Percentiles rank a stretch among this genome's conserved stretches.
Conservation (phyloP, 1,140 invertebrate species). For the Trachymyrmex cornetzi region DNA sequence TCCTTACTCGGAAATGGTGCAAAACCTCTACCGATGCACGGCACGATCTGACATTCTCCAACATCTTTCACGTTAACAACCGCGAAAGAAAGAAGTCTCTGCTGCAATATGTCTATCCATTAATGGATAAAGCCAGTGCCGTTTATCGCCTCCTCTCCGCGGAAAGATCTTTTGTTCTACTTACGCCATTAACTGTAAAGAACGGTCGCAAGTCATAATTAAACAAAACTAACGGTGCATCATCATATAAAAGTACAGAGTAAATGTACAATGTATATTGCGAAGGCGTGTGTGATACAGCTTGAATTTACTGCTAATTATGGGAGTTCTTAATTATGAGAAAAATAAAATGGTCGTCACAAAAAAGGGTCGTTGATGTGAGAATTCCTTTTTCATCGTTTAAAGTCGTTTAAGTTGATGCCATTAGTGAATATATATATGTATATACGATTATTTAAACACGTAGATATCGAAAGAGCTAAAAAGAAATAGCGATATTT, state of each 20-base stretch:
- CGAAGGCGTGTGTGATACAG: not conserved
- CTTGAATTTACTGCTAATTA: conserved; percentile 23
- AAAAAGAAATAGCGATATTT: conserved; percentile 1
- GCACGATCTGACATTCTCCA: conserved; percentile 31
- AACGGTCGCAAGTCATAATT: conserved; percentile 58
- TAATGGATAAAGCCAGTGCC: conserved; percentile 51
- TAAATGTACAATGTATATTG: conserved; percentile 4
- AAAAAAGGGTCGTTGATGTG: not conserved
- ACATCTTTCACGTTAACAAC: conserved; percentile 27
- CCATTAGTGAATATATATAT: not conserved
- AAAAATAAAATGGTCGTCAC: not conserved
- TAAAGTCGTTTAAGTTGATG: not conserved
- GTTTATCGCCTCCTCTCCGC: conserved; percentile 21
- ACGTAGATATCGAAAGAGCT: not conserved
- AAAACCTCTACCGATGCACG: not conserved
- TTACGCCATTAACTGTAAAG: conserved; percentile 54
- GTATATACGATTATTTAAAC: not conserved
- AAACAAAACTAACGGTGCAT: conserved; percentile 57
- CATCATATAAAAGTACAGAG: not conserved
- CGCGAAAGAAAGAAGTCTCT: not conserved
- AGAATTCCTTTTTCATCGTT: not conserved
- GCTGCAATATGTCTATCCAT: conserved; percentile 1
- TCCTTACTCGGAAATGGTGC: conserved; percentile 18
- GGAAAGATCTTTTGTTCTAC: conserved; percentile 60
- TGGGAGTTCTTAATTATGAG: conserved; percentile 15